Evolutionary conservation across 2,888 invertebrate genomes (phyloP), one percentile per base, ranked within the genome.

Genomic region (Chalcosyrphus nemorum): DNA sequence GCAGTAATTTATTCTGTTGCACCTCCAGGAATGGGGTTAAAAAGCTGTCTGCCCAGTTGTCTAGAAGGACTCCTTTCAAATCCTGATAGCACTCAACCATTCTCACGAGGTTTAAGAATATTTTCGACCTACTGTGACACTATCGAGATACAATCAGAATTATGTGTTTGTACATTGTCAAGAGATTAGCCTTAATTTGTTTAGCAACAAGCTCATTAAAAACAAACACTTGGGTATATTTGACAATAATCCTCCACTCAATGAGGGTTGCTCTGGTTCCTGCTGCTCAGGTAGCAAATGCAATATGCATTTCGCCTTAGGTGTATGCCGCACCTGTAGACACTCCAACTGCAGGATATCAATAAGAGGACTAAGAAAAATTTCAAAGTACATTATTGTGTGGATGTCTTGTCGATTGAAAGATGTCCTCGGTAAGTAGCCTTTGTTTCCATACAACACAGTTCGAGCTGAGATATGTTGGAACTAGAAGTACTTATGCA

Each of bases 151-250:
- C 15, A 19, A 56, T 52, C 32, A n/a, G 52, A 57, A 24, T 59
- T n/a, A 50, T 24, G 47, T 72, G 50, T 66, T 77, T 65, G 54
- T 50, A 61, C 59, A 56, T 72, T 66, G 32, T 77, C 13, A 61
- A 35, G 38, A 56, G 82, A 82, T 82, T 82, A 82, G 77, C 38
- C n/a, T 47, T 66, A 82, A 82, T 77, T 82, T 82, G 82, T 77
- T 72, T 68, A 68, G 35, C 72, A 77, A 82, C 61, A 24, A 82
- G 66, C 77, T 68, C 82, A 77, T 82, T 82, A 82, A 82, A 74
- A 82, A 77, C 57, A 82, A 77, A 82, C 82, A 82, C 82, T 77
- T 77, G 19, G 9, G 4, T 27, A 13, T 45, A 45, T 57, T 81
- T 71, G 70, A 75, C 75, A 75, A 43, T 56, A 56, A 56, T 56